phyloP scores from a whole-genome alignment of 2,797 vertebrate species.

The Enteromius radiatus region DNA sequence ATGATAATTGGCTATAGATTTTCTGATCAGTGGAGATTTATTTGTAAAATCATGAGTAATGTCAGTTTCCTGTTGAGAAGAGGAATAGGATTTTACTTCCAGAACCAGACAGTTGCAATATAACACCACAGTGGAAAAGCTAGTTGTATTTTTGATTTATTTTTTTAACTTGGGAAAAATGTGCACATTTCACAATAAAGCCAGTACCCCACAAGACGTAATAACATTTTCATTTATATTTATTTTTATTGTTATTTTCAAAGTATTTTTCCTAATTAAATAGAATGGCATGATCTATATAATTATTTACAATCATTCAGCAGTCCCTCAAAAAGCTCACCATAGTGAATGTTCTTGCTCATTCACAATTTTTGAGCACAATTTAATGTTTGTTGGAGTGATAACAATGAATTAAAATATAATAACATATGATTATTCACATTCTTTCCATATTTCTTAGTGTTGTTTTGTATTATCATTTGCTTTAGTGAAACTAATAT shows the following conservation, averaged over 20 bases:
- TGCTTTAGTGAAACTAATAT: conserved; percentile 11
- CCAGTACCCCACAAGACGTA: not conserved
- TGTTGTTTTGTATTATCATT: not conserved
- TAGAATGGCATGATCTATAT: not conserved
- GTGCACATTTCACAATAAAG: not conserved
- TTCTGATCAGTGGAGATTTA: not conserved
- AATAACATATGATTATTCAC: not conserved
- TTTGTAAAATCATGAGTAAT: not conserved
- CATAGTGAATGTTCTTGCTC: not conserved
- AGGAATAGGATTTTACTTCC: not conserved
- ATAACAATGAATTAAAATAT: not conserved
- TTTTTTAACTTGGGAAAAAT: not conserved
- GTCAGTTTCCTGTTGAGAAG: not conserved
- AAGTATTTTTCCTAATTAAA: not conserved
- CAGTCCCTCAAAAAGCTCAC: not conserved
- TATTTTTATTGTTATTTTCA: conserved; percentile 21
- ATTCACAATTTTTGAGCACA: not conserved
- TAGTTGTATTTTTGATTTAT: not conserved
- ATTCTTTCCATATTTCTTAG: conserved; percentile 2
- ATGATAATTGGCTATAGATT: not conserved
- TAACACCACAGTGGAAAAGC: not conserved
- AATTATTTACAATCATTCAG: conserved; percentile 17
- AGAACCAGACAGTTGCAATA: not conserved
- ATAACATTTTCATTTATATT: not conserved
- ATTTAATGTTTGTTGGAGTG: not conserved